These are phyloP conservation scores for Colostygia pectinataria DNA, from an alignment of 2,888 invertebrate species.

Conservation along the genomic window DNA sequence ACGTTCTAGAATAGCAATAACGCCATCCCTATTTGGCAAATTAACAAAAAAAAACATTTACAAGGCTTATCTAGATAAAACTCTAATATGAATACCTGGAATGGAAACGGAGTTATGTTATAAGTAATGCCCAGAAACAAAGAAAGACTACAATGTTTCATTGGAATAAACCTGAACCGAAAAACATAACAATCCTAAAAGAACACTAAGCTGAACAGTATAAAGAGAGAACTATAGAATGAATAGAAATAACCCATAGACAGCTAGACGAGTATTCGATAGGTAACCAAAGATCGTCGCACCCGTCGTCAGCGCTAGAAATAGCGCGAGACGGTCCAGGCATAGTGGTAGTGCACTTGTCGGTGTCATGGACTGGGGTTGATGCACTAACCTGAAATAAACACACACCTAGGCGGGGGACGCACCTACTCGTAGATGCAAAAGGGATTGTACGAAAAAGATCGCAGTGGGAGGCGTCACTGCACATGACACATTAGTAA, in stretches of 20 bases:
- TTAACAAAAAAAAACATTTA: too few species aligned
- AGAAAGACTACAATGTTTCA: too few species aligned
- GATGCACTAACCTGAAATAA: slow-evolving; percentile 39
- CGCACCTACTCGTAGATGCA: too few species aligned
- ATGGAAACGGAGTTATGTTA: too few species aligned
- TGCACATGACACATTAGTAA: background rate
- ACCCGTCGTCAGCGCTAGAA: slow-evolving; percentile 25
- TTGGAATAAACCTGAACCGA: too few species aligned
- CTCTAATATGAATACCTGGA: too few species aligned
- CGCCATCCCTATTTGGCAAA: too few species aligned
- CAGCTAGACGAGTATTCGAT: slow-evolving; percentile 24
- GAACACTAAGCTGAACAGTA: too few species aligned
- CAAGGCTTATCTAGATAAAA: too few species aligned
- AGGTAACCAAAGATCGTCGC: slow-evolving; percentile 33
- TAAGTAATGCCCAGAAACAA: too few species aligned
- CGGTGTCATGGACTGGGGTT: slow-evolving; percentile 41
- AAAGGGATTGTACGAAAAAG: slow-evolving; percentile 1
- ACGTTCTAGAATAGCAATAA: too few species aligned
- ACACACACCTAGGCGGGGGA: slow-evolving; percentile 3
- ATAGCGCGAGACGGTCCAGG: slow-evolving; percentile 30
- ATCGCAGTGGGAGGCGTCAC: slow-evolving; percentile 10
- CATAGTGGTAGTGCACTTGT: slow-evolving; percentile 32
- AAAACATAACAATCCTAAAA: too few species aligned
- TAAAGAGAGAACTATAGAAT: background rate
- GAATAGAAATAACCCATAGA: slow-evolving; percentile 9